Conservation (phyloP, 2,797 vertebrate species). For the Lagorchestes hirsutus region DNA sequence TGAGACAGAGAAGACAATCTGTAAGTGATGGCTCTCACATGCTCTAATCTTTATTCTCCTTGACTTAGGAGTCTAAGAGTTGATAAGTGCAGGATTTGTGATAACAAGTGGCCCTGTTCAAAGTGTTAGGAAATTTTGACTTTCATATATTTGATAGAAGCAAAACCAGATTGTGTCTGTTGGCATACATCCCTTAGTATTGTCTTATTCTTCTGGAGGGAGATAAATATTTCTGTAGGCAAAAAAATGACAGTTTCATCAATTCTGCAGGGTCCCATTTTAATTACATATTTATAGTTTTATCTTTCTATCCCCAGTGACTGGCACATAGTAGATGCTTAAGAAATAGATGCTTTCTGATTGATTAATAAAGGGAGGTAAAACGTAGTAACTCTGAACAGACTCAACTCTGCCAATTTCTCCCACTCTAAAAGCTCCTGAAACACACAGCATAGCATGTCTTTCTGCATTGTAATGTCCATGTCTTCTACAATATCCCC, state of each 20-base stretch:
- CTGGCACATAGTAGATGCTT: neutral
- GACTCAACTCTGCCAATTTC: neutral
- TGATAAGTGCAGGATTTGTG: neutral
- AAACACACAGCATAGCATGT: too few relatives aligned
- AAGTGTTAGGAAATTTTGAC: constrained; percentile 33
- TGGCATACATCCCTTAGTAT: constrained; percentile 21
- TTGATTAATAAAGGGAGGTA: too few relatives aligned
- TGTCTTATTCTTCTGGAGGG: neutral
- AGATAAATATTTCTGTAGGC: constrained; percentile 19
- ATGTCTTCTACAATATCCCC: too few relatives aligned
- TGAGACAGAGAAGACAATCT: neutral
- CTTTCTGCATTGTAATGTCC: too few relatives aligned
- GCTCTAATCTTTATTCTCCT: neutral
- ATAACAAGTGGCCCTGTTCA: neutral
- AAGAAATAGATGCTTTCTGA: neutral
- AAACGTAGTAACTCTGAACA: neutral
- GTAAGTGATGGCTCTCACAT: neutral
- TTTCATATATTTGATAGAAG: neutral
- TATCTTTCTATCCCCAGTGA: neutral
- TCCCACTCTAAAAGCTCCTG: neutral
- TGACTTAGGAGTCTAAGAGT: constrained; percentile 14
- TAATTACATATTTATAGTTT: neutral
- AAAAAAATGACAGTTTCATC: constrained; percentile 14
- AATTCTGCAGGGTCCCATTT: neutral
- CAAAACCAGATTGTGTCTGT: constrained; percentile 27